Conservation (phyloP, 2,888 invertebrate genomes). For the Melikaiella ostensackeni region DNA sequence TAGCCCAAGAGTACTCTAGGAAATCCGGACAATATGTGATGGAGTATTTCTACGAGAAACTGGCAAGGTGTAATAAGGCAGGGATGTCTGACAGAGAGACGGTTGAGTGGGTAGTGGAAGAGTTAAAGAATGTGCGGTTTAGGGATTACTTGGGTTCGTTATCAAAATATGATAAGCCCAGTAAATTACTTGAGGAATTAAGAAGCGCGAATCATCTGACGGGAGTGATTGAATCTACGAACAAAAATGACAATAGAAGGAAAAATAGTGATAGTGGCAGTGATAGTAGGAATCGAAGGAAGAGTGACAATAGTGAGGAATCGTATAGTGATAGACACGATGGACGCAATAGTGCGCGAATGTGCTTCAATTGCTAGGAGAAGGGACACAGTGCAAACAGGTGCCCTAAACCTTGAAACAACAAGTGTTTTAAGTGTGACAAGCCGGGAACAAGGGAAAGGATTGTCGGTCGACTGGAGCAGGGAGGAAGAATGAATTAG, state of each 20-base stretch:
- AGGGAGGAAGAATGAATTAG: no score
- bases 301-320: no score
- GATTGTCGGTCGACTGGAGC: no score
- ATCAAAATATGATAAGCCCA: constrained; percentile 49
- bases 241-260: no score
- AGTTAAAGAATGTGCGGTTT: constrained; percentile 43
- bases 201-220: constrained; percentile 45
- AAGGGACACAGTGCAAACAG: not conserved
- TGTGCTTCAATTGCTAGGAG: not conserved
- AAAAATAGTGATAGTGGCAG: no score
- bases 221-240: no score
- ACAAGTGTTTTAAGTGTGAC: constrained; percentile 41
- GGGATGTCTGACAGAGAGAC: constrained; percentile 52
- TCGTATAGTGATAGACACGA: no score
- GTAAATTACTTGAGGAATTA: constrained; percentile 51
- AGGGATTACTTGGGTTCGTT: constrained; percentile 54
- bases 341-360: not conserved
- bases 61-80: constrained; percentile 55
- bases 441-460: no score
- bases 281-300: no score
- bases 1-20: constrained; percentile 53
- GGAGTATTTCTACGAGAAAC: constrained; percentile 57
- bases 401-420: not conserved
- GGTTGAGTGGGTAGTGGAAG: constrained; percentile 56
- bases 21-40: constrained; percentile 50